Evolutionary conservation across 2,113 vertebrate genomes (phyloP).

Genomic region (Anhinga anhinga): DNA sequence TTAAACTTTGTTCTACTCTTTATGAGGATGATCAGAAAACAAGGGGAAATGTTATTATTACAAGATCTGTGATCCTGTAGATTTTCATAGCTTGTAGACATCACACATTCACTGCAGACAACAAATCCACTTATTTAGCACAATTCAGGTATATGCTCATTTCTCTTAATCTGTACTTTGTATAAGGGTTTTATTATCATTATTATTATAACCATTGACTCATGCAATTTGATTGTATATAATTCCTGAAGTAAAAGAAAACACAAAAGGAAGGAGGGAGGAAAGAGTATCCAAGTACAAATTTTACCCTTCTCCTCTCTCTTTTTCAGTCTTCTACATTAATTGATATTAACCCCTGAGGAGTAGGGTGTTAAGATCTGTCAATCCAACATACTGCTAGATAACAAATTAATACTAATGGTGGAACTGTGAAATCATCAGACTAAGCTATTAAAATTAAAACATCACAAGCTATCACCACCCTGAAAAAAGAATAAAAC

Average conservation of each 20-base stretch:
- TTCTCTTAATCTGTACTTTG: not conserved
- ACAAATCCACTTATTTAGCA: not conserved
- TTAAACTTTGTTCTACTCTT: not conserved
- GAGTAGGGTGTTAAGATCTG: not conserved
- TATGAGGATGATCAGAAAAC: not conserved
- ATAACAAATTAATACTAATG: slow-evolving; percentile 37
- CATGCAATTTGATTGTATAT: not conserved
- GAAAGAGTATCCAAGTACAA: not conserved
- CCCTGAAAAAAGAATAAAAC: not conserved
- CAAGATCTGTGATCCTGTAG: not conserved
- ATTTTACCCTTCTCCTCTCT: not conserved
- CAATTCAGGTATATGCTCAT: not conserved
- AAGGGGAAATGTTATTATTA: not conserved
- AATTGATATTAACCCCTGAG: not conserved
- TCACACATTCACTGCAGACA: not conserved
- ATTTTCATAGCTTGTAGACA: not conserved
- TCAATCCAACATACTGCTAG: not conserved
- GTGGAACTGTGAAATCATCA: slow-evolving; percentile 8
- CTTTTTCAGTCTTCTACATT: not conserved
- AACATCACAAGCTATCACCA: not conserved
- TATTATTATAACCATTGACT: not conserved
- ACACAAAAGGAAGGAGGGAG: not conserved
- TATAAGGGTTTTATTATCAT: not conserved
- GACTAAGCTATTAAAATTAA: slow-evolving; percentile 13
- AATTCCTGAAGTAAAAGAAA: not conserved